A percentile compares a stretch with the other conserved stretches of the same genome.
Conservation (phyloP, 2,113 vertebrate species). For the Stigmatopora nigra region DNA sequence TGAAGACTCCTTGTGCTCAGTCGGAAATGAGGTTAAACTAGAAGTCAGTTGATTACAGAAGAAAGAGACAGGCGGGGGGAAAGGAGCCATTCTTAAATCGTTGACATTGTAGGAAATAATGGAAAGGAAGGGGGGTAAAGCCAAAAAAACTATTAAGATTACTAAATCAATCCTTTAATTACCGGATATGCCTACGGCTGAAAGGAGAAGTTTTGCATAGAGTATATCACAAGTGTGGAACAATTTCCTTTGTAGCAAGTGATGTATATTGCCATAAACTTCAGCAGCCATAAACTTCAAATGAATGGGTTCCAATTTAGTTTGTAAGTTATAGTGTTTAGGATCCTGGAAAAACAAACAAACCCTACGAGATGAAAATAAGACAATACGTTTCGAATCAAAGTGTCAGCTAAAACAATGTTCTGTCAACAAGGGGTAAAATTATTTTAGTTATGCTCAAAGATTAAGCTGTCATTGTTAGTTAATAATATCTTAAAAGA, state of each 20-base stretch:
- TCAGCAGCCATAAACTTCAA: constrained; percentile 35
- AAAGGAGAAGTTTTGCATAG: constrained; percentile 49
- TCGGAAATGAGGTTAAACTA: constrained; percentile 57
- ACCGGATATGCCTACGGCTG: constrained; percentile 57
- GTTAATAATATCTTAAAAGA: neutral
- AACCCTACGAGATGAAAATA: constrained; percentile 29
- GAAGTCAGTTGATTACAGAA: constrained; percentile 56
- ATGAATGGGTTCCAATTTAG: constrained; percentile 27
- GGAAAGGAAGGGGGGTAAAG: constrained; percentile 35
- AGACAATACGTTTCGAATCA: neutral
- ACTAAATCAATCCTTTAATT: constrained; percentile 73
- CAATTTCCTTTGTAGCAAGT: constrained; percentile 34
- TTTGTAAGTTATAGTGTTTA: constrained; percentile 32
- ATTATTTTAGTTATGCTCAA: neutral
- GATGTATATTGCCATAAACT: constrained; percentile 36
- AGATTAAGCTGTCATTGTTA: neutral
- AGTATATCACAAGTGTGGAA: constrained; percentile 45
- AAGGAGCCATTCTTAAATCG: constrained; percentile 45
- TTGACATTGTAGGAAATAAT: constrained; percentile 51
- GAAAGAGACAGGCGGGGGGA: constrained; percentile 19
- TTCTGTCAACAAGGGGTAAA: no score
- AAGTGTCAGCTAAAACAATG: neutral
- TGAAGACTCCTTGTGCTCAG: constrained; percentile 45
- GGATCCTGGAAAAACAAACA: constrained; percentile 15
- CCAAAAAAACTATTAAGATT: constrained; percentile 69